A percentile compares a stretch with the other conserved stretches of the same genome.
phyloP scores from a whole-genome alignment of 2,797 vertebrate genomes.

The Ceryle rudis region DNA sequence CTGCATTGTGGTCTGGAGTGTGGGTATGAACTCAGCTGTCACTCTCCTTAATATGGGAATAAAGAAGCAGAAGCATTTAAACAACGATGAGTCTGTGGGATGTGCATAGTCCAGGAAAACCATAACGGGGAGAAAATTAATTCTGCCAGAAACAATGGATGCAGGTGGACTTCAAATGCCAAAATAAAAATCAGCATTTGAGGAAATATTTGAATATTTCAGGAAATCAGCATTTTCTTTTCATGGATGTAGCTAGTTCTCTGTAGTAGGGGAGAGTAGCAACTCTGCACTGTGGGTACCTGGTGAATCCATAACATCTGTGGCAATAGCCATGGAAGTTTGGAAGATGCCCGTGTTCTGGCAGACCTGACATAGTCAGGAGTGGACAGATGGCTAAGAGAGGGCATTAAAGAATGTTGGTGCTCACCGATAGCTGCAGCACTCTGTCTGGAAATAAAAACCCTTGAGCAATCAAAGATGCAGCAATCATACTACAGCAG shows the following conservation, averaged over 20 bases:
- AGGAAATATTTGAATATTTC: background rate
- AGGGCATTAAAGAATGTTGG: background rate
- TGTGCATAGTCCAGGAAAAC: background rate
- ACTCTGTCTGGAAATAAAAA: background rate
- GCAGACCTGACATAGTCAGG: background rate
- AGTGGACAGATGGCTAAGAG: background rate
- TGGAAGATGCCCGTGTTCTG: background rate
- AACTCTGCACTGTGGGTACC: background rate
- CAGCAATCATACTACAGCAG: background rate
- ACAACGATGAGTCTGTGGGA: rapidly evolving
- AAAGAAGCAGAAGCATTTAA: background rate
- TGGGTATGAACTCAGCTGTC: background rate
- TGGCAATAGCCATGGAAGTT: background rate
- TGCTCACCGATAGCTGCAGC: background rate
- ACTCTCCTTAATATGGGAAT: background rate
- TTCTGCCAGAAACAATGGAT: background rate
- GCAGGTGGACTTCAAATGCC: background rate
- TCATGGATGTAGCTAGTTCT: background rate
- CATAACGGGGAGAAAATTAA: background rate
- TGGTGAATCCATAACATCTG: background rate
- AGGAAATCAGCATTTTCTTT: background rate
- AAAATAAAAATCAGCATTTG: background rate
- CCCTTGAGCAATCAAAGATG: background rate
- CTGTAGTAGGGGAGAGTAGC: background rate
- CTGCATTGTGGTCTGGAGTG: rapidly evolving